These are phyloP conservation scores for Staurois parvus DNA, from an alignment of 2,797 vertebrate genomes.

Conservation along the genomic window DNA sequence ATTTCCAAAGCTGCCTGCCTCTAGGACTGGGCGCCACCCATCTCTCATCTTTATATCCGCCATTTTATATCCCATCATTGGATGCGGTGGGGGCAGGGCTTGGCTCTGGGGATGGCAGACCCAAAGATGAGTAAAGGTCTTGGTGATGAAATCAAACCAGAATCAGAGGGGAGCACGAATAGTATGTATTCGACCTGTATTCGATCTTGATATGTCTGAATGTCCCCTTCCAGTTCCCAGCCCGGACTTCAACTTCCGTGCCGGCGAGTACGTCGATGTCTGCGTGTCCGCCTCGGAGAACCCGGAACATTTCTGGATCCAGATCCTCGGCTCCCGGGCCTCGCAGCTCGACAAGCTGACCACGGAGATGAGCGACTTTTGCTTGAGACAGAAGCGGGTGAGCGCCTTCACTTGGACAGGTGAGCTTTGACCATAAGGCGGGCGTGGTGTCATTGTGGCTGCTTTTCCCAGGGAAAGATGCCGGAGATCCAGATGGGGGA, in stretches of 20 bases:
- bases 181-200: background rate
- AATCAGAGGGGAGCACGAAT: too few relatives aligned
- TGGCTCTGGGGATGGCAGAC: too few relatives aligned
- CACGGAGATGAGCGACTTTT: slow-evolving; percentile 86
- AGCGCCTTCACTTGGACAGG: slow-evolving; percentile 24
- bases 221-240: slow-evolving; percentile 78
- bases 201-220: background rate
- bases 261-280: slow-evolving; percentile 88
- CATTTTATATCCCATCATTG: too few relatives aligned
- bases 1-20: too few relatives aligned
- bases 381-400: slow-evolving; percentile 72
- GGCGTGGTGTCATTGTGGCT: background rate
- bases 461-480: background rate
- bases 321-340: slow-evolving; percentile 87
- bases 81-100: too few relatives aligned
- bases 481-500: slow-evolving; percentile 76
- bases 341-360: slow-evolving; percentile 88
- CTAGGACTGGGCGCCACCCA: too few relatives aligned
- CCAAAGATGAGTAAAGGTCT: too few relatives aligned
- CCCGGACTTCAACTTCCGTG: slow-evolving; percentile 88
- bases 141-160: too few relatives aligned
- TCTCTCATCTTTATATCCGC: too few relatives aligned
- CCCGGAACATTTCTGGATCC: slow-evolving; percentile 93
- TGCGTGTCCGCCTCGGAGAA: slow-evolving; percentile 87
- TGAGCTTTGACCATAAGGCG: too few relatives aligned